Conservation (phyloP, 1,140 invertebrate species). For the Pogonomyrmex californicus region DNA sequence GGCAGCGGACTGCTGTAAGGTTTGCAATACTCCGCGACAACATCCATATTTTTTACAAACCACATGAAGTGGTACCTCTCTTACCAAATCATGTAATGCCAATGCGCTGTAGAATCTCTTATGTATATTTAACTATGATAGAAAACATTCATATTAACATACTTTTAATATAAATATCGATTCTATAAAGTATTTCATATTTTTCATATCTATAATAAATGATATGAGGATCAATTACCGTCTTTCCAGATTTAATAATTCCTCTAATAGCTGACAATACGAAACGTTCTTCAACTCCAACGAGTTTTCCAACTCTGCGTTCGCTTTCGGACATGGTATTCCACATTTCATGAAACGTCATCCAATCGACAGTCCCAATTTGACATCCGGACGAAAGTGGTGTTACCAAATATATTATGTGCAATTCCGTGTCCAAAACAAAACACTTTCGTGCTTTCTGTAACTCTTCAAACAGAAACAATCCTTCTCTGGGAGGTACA, state of each 20-base stretch:
- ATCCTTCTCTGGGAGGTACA: slow-evolving; percentile 96
- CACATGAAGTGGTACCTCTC: slow-evolving; percentile 93
- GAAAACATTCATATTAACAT: slow-evolving; percentile 16
- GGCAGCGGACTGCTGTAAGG: slow-evolving; percentile 97
- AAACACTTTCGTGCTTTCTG: slow-evolving; percentile 96
- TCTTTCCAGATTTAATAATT: slow-evolving; percentile 88
- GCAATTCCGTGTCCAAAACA: slow-evolving; percentile 97
- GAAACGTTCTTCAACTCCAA: slow-evolving; percentile 97
- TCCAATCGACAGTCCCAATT: slow-evolving; percentile 95
- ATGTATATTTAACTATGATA: slow-evolving; percentile 85
- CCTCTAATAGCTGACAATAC: slow-evolving; percentile 93
- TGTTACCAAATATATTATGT: slow-evolving; percentile 97
- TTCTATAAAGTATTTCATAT: neutral
- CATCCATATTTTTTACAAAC: slow-evolving; percentile 95
- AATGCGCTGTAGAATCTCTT: slow-evolving; percentile 96
- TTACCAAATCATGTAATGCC: slow-evolving; percentile 96
- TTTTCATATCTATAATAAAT: neutral
- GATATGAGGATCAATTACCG: slow-evolving; percentile 77
- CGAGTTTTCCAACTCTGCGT: slow-evolving; percentile 95
- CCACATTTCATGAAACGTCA: slow-evolving; percentile 94
- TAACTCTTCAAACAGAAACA: slow-evolving; percentile 96
- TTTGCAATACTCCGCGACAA: slow-evolving; percentile 95
- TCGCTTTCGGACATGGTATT: slow-evolving; percentile 93
- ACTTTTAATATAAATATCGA: neutral
- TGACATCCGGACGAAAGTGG: slow-evolving; percentile 94